Conservation (phyloP, 1,140 invertebrate genomes). For the Pachyrhynchus sulphureomaculatus region DNA sequence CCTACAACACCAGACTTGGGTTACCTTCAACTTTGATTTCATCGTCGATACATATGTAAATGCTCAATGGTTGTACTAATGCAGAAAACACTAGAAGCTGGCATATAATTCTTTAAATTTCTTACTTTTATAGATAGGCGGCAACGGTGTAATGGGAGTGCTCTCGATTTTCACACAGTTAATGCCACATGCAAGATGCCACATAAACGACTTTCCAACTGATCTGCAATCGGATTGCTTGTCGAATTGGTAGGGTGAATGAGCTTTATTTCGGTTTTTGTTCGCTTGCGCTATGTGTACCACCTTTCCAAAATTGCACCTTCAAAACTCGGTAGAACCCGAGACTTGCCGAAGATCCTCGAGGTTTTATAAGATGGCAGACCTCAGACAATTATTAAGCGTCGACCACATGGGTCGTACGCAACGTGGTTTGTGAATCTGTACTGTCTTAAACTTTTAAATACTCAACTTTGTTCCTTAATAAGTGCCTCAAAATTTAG, state of each 20-base stretch:
- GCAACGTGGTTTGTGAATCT: conserved; percentile 42
- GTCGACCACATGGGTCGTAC: conserved; percentile 52
- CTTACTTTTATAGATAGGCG: neutral
- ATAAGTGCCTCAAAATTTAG: conserved; percentile 5
- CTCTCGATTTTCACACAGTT: neutral
- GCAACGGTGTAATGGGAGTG: neutral
- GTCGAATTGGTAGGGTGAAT: too few species aligned
- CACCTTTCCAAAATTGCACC: conserved; percentile 2
- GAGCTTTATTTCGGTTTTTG: neutral
- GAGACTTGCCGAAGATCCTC: conserved; percentile 17
- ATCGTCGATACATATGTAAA: too few species aligned
- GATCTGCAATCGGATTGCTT: neutral
- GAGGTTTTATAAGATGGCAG: conserved; percentile 44
- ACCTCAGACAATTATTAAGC: conserved; percentile 41
- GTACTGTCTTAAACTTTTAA: neutral
- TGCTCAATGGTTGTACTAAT: too few species aligned
- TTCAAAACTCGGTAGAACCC: conserved; percentile 5
- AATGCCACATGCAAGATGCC: neutral
- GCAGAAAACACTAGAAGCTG: too few species aligned
- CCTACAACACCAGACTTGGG: too few species aligned
- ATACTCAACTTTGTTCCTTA: conserved; percentile 18
- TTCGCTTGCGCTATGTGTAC: neutral
- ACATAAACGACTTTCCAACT: neutral
- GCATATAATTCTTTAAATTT: too few species aligned
- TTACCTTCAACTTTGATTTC: too few species aligned